These are phyloP conservation scores for Pterocles orientalis DNA, from an alignment of 2,113 vertebrate species.

Conservation along the genomic window DNA sequence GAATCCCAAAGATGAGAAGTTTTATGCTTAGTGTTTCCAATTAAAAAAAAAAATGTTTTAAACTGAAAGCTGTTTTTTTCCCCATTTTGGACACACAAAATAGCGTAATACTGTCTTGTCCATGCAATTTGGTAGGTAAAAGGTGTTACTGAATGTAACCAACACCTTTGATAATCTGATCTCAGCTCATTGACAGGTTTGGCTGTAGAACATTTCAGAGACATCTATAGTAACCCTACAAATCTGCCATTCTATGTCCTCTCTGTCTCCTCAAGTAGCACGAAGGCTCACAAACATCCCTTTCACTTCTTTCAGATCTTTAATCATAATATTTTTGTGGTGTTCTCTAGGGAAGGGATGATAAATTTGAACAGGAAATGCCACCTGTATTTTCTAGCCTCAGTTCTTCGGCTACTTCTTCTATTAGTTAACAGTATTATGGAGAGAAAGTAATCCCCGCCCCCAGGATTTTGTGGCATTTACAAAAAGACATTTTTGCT, in stretches of 20 bases:
- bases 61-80: not conserved
- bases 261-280: not conserved
- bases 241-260: not conserved
- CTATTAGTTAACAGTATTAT: not conserved
- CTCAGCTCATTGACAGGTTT: not conserved
- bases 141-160: not conserved
- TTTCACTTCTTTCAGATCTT: not conserved
- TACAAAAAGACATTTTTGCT: not conserved
- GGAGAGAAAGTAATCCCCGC: not conserved
- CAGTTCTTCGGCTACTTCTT: not conserved
- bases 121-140: not conserved
- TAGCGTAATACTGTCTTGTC: not conserved
- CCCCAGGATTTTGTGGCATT: not conserved
- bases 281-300: not conserved
- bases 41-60: rapidly evolving
- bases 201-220: not conserved
- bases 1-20: not conserved
- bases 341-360: not conserved
- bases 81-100: not conserved
- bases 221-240: not conserved
- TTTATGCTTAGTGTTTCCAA: not conserved
- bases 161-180: not conserved
- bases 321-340: not conserved
- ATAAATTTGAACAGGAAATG: not conserved
- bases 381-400: not conserved